Evolutionary conservation across 2,113 vertebrate genomes (phyloP), one percentile per base, ranked within the genome.

Genomic region (Mola mola): DNA sequence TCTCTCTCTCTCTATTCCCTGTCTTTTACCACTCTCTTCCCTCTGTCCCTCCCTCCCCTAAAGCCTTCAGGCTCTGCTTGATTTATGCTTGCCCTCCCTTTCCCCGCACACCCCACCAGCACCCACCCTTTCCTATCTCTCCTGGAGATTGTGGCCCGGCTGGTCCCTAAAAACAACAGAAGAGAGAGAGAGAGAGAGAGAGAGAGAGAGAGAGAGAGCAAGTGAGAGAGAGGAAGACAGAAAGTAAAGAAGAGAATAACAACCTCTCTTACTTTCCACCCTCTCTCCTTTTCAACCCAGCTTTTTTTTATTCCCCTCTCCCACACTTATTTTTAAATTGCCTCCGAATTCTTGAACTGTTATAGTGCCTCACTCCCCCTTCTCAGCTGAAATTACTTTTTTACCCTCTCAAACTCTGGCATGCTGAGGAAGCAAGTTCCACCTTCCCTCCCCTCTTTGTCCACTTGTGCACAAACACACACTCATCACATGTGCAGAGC

Each of bases 251-350:
- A 82, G 83, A 87, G 83, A 89, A 91, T 89, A 92, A 91, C 88
- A 91, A 84, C 84, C 84, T 91, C 81, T 90, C 86, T 89, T 85
- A 86, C 84, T 91, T 93, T 89, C 88, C 88, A 80, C 88, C 82
- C 86, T 90, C 87, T 90, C 88, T 91, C 87, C 73, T 84, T 87
- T 89, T 90, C 90, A 83, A 88, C 87, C 88, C 89, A 72, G 78
- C 89, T 88, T 89, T 90, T 89, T 89, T 90, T 90, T 89, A 89
- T 90, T 91, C 88, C 80, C 90, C 88, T 90, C 92, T 93, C 91
- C 92, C 91, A 93, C 92, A 91, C 90, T 86, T 89, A 87, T 90
- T 92, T 89, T 92, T 92, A 93, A 92, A 93, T 93, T 93, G 92
- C 90, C 85, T 93, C 89, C 87, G 91, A 92, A 93, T 93, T 92